Percentiles rank a stretch among this genome's conserved stretches.
Conservation (phyloP, 2,797 vertebrate species). For the Pangasius krempfi region DNA sequence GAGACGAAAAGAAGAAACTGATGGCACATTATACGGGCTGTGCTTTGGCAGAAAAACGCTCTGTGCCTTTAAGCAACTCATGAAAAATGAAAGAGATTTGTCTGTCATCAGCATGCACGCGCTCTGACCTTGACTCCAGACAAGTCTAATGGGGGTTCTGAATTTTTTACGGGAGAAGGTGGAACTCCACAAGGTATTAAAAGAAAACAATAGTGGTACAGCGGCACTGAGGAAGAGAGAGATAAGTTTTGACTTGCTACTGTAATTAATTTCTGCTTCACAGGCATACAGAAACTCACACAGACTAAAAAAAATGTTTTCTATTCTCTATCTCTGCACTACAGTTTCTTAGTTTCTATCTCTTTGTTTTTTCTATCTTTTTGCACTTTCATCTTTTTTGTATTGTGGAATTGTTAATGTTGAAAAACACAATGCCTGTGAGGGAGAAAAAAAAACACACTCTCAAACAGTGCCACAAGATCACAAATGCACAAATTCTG, state of each 20-base stretch:
- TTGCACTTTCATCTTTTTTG: constrained; percentile 46
- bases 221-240: constrained; percentile 33
- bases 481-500: constrained; percentile 57
- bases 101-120: constrained; percentile 65
- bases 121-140: constrained; percentile 69
- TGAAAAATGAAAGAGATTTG: constrained; percentile 72
- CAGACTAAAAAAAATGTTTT: constrained; percentile 38
- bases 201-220: constrained; percentile 61
- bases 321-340: constrained; percentile 21
- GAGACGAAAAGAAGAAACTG: constrained; percentile 51
- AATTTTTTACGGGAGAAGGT: constrained; percentile 68
- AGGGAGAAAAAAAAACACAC: constrained; percentile 36
- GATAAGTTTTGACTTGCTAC: constrained; percentile 39
- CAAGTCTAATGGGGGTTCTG: constrained; percentile 63
- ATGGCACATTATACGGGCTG: constrained; percentile 60
- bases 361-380: background rate
- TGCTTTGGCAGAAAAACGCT: constrained; percentile 62
- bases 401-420: constrained; percentile 58
- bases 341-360: background rate
- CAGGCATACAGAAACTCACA: constrained; percentile 22
- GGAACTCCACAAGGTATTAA: constrained; percentile 63
- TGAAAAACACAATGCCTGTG: constrained; percentile 55
- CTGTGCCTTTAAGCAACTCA: constrained; percentile 69
- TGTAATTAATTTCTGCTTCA: constrained; percentile 60
- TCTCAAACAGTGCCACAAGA: constrained; percentile 49